Conservation (phyloP, 2,113 vertebrate genomes). For the Nerophis lumbriciformis region DNA sequence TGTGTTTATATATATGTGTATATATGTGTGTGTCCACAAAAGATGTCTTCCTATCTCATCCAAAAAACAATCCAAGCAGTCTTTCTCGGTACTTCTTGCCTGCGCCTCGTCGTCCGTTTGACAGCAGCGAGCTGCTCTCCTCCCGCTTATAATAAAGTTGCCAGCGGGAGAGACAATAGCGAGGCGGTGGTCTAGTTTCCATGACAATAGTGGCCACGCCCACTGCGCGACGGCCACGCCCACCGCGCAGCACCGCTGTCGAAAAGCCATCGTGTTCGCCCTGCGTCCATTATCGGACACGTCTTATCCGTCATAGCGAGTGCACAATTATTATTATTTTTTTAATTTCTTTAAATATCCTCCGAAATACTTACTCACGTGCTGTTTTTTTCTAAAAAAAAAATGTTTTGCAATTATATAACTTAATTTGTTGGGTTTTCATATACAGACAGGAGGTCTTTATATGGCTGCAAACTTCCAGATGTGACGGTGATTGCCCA, state of each 20-base stretch:
- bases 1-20: too few relatives aligned
- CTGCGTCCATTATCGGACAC: conserved; percentile 26
- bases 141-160: conserved; percentile 77
- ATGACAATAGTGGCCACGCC: conserved; percentile 74
- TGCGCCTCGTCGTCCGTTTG: conserved; percentile 59
- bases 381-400: not conserved
- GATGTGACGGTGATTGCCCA: conserved; percentile 65
- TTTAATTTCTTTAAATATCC: too few relatives aligned
- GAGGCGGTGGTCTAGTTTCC: conserved; percentile 80
- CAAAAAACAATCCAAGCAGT: conserved; percentile 1
- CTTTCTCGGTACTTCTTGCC: conserved; percentile 17
- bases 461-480: conserved; percentile 47
- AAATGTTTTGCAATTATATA: too few relatives aligned
- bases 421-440: not conserved
- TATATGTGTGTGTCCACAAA: not conserved
- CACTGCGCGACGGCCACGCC: conserved; percentile 52
- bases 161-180: conserved; percentile 72
- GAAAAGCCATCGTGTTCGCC: not conserved
- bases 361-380: too few relatives aligned
- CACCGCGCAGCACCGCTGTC: conserved; percentile 4
- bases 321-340: not conserved
- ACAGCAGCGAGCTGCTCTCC: conserved; percentile 67
- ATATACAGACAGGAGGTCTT: conserved; percentile 38
- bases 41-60: not conserved
- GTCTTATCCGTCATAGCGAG: not conserved